phyloP scores from a whole-genome alignment of 2,888 invertebrate genomes.

The Leptopilina myrica region DNA sequence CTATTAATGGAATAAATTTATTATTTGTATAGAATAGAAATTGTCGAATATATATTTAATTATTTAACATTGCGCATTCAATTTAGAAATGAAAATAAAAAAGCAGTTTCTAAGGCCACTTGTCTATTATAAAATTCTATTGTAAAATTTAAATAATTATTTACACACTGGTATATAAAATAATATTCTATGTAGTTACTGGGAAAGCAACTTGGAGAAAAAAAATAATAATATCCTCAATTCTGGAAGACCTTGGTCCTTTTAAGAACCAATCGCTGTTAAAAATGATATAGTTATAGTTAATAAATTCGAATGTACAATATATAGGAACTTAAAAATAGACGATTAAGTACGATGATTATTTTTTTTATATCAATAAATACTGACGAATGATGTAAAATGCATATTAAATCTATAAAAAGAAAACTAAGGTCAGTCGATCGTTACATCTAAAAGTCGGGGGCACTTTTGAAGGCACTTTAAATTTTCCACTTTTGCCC shows the following conservation, averaged over 20 bases:
- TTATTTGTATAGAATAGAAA: too few species aligned
- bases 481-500: neutral
- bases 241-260: constrained; percentile 69
- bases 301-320: neutral
- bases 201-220: constrained; percentile 62
- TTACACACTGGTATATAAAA: constrained; percentile 8
- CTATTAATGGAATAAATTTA: too few species aligned
- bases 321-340: neutral
- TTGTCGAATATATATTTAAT: too few species aligned
- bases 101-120: constrained; percentile 7
- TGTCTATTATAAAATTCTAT: neutral
- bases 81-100: neutral
- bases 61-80: too few species aligned
- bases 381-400: constrained; percentile 25
- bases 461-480: neutral
- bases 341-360: constrained; percentile 34
- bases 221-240: constrained; percentile 67
- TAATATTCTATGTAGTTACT: neutral
- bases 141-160: constrained; percentile 11
- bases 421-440: constrained; percentile 52
- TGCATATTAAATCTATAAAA: constrained; percentile 43
- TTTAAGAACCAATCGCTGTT: constrained; percentile 26
- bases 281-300: neutral
- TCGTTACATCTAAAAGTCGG: constrained; percentile 30
- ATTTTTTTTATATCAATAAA: constrained; percentile 14